Evolutionary conservation across 2,888 invertebrate species (phyloP), one percentile per base, ranked within the genome.

Genomic region (Harpalus rufipes): DNA sequence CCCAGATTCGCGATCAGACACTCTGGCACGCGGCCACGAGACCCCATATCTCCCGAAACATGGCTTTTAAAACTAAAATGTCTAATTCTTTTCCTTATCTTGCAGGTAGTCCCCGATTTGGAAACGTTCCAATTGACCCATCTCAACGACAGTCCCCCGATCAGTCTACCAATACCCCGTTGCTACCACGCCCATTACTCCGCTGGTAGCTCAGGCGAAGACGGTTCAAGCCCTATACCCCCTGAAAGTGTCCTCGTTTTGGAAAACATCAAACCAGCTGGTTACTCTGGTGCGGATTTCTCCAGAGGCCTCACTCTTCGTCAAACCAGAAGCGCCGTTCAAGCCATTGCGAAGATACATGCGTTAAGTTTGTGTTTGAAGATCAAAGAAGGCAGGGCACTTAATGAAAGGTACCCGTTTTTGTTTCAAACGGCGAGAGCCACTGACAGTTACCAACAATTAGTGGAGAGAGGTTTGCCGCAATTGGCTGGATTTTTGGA

Each of bases 381-480:
- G 89, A 91, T 94, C 10, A 92, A 92, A 87, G 93, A 93, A 86
- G 92, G 91, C 12, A 91, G 91, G 82, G 89, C 91, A 0, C 88
- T 94, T 8, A 91, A 92, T 0, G 92, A 93, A 86, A 91, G 92
- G 68, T 94, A 94, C 87, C 93, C 93, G 14, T 96, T 96, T 89
- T 92, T 96, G 14, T 96, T 96, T 88, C 96, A 96, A 87, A 96
- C 96, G 56, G 95, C 95, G 61, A 92, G 95, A 88, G 96, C 96
- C 0, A 95, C 96, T 0, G 95, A 96, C 87, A 96, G 96, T 4
- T 96, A 96, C 89, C 94, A 96, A 86, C 95, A 96, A 85, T 92
- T 96, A 32, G 95, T 96, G 3, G 94, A 96, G 88, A 92, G 96
- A 85, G 96, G 96, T 0, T 91, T 96, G 18, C 96, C 96, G 0